Base-by-base conservation (phyloP, 2,113 vertebrate genomes). In the Zosterops borbonicus region DNA sequence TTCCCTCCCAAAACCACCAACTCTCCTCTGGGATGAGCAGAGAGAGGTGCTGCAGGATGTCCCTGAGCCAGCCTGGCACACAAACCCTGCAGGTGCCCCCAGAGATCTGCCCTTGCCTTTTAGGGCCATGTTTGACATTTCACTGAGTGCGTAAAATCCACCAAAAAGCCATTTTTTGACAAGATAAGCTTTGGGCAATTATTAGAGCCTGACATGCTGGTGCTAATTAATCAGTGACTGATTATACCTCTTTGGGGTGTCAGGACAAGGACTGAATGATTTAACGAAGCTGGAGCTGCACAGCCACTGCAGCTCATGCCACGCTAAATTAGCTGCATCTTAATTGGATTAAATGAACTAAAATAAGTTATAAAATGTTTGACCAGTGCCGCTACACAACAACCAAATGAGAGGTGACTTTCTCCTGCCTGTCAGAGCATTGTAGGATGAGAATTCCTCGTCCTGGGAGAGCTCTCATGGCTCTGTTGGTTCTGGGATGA, bases 181-280 rank as follows among this genome's bases (percentile, higher is more conserved):
- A 35, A 76, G 90, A 67, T 71, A 94, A 92, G 89, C 88, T 89
- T 85, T 37, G 94, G 90, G 74, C 83, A 91, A 22, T 96, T 91
- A 81, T 94, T 88, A 88, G 56, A 73, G 89, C 87, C 92, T 83
- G 92, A 85, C 93, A 75, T 21, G 12, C 21, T 71, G 86, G 63
- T 75, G 86, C 85, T 94, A 95, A 96, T 96, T 95, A 97, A 96
- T 35, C 76, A 69, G 67, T 76, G 89, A 60, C 88, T 91, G 93
- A 93, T 89, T 93, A 84, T 44, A 73, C 68, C 78, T 79, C 90
- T 92, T 92, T 47, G 50, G 88, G 69, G 69, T 73, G 88, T 81
- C 85, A 92, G 76, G 73, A 76, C 59, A 49, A 46, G 2, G 49
- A 73, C 46, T 84, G 68, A 56, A 75, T 31, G 68, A 52, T 91